These are phyloP conservation scores for Pipa parva DNA, from an alignment of 2,113 vertebrate species.

Conservation along the genomic window DNA sequence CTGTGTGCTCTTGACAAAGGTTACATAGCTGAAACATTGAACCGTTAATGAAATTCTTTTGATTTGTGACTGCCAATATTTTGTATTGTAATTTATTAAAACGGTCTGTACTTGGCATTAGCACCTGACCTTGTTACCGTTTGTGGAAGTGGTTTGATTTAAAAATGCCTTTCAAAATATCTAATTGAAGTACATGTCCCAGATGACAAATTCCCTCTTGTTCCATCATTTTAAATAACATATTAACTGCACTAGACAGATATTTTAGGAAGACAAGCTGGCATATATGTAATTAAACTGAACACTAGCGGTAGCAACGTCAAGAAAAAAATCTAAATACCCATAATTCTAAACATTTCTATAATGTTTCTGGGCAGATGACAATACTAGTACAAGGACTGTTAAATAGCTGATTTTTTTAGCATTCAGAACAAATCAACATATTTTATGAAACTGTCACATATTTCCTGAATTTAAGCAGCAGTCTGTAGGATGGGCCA, in stretches of 20 bases:
- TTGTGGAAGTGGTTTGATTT: neutral
- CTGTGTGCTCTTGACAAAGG: neutral
- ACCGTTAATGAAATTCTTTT: neutral
- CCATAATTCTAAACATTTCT: too few species aligned
- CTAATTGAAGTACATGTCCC: neutral
- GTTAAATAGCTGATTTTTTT: too few species aligned
- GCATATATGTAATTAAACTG: too few species aligned
- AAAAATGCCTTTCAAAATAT: neutral
- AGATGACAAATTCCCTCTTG: too few species aligned
- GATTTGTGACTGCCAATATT: neutral
- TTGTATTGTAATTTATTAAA: neutral
- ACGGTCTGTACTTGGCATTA: neutral
- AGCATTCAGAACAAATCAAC: neutral
- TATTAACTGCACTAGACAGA: too few species aligned
- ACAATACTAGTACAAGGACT: too few species aligned
- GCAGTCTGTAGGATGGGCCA: neutral
- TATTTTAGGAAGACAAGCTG: too few species aligned
- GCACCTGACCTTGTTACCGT: neutral
- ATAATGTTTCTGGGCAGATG: too few species aligned
- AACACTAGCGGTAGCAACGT: too few species aligned
- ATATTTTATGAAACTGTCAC: neutral
- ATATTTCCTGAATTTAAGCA: neutral
- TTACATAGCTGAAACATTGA: conserved; percentile 1
- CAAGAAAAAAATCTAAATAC: too few species aligned
- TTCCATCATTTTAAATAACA: too few species aligned